Base-by-base conservation (phyloP, 2,888 invertebrate species). In the Lathronympha strigana region DNA sequence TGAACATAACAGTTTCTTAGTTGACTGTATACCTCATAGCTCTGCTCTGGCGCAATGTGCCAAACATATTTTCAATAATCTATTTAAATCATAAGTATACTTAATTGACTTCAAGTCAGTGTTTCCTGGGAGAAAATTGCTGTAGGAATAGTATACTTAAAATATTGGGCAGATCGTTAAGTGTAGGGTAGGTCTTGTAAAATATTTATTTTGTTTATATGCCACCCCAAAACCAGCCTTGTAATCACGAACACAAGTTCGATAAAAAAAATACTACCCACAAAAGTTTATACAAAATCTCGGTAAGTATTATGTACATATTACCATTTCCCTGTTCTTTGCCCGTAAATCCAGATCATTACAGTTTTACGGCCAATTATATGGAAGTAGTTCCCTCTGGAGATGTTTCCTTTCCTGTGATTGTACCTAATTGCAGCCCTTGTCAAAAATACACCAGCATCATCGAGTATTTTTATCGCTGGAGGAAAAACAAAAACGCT, bases 301-400 rank as follows among this genome's bases (percentile, higher is more conserved):
- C 28, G 11, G 40, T 23, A 17, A 23, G 51, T 38, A 47, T 54
- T 53, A 49, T 33, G 19, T 47, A 67, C 61, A 63, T 72, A 68
- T 66, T 57, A 63, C 38, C 64, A 70, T 55, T 68, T 71, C 69
- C 70, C 13, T 67, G 73, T 73, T 68, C 63, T 71, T 66, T 69
- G 67, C 68, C 69, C 71, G 69, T 68, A 63, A 49, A 57, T 62
- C 67, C 62, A 49, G 70, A 72, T 75, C 76, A 76, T 79, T 78
- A 75, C 73, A 54, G 67, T 58, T 73, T 86, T 86, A 86, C 82
- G 68, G 77, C 82, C 86, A 86, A 86, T 86, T 84, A 86, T 76
- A 68, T 68, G 71, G 71, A 73, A 76, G 77, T 74, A 77, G 71
- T 73, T 72, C 73, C 74, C 70, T 66, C 61, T 53, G 50, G 58